Conservation (phyloP, 2,888 invertebrate species). For the Caenorhabditis sp. region DNA sequence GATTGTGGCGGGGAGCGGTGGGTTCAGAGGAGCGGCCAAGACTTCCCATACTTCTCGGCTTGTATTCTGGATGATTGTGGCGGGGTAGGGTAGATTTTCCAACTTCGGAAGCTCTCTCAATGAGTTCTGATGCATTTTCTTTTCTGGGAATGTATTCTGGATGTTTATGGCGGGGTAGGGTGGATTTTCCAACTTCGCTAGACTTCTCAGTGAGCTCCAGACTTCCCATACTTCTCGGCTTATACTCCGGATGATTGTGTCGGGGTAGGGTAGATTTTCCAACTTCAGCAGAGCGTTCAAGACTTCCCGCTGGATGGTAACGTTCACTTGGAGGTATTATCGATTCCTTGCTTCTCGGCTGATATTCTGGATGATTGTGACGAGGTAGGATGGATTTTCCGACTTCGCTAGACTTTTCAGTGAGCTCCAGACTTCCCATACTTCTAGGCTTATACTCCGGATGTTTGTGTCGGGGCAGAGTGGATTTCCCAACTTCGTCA, state of each 20-base stretch:
- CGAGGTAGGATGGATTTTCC: neutral
- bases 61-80: neutral
- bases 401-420: neutral
- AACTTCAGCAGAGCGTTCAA: neutral
- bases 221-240: neutral
- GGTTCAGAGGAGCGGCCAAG: neutral
- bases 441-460: neutral
- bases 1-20: too few relatives aligned
- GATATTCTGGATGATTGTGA: neutral
- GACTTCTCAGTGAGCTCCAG: neutral
- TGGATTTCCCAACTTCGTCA: neutral
- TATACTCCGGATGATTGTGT: neutral
- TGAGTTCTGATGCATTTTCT: neutral
- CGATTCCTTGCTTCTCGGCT: neutral
- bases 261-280: neutral
- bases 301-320: neutral
- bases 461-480: neutral
- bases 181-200: neutral
- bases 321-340: neutral
- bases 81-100: neutral
- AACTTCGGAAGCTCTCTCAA: neutral
- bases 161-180: neutral
- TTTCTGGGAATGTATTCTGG: neutral
- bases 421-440: neutral
- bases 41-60: neutral